These are phyloP conservation scores for Synergus umbraculus DNA, from an alignment of 2,888 invertebrate species.

Conservation along the genomic window DNA sequence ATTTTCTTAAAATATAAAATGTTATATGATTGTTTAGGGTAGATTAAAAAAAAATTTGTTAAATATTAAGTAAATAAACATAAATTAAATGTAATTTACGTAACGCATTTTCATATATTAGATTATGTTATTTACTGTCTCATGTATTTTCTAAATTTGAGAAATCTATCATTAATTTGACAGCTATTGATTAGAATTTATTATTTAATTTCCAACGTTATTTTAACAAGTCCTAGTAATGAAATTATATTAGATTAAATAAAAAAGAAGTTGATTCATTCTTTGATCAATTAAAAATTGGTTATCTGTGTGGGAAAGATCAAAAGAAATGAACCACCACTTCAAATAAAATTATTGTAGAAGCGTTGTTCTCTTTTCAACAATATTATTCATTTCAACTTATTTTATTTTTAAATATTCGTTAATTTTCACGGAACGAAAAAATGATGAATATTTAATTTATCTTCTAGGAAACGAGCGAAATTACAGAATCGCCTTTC, in stretches of 20 bases:
- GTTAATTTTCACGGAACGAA: neutral
- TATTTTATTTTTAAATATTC: neutral
- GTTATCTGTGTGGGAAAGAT: neutral
- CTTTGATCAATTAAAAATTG: too few relatives aligned
- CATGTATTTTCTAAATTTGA: too few relatives aligned
- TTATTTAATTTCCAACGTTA: neutral
- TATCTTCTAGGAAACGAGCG: conserved; percentile 15
- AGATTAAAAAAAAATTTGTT: neutral
- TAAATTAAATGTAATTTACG: too few relatives aligned
- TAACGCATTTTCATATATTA: too few relatives aligned
- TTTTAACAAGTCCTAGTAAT: neutral
- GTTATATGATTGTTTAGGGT: neutral
- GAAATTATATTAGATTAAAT: neutral
- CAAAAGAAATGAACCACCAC: neutral
- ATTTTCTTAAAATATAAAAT: neutral
- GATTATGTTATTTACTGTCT: too few relatives aligned
- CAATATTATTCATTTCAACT: neutral
- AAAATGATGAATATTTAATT: neutral
- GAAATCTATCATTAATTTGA: too few relatives aligned
- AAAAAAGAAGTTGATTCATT: too few relatives aligned
- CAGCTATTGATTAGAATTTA: too few relatives aligned
- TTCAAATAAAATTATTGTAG: neutral
- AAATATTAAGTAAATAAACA: neutral
- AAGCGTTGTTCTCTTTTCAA: neutral
- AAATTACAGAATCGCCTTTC: neutral